phyloP scores from a whole-genome alignment of 2,113 vertebrate species.

The Brienomyrus brachyistius region DNA sequence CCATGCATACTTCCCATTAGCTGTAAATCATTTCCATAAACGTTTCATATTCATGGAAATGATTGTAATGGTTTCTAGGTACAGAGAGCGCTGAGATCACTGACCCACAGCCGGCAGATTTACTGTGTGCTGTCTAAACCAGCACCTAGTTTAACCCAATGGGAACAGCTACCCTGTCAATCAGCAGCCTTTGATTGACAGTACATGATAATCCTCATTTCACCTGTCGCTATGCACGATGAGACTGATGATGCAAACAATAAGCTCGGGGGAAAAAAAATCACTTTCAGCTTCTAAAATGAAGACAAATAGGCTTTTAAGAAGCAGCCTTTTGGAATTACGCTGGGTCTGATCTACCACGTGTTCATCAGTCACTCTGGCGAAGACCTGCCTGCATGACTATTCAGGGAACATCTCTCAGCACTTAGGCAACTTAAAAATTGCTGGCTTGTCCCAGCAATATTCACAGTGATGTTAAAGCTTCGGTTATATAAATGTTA shows the following conservation, averaged over 20 bases:
- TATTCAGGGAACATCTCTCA: neutral
- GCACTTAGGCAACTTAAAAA: neutral
- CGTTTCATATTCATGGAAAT: neutral
- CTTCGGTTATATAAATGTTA: neutral
- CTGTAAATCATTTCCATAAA: neutral
- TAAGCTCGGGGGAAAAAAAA: neutral
- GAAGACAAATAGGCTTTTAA: neutral
- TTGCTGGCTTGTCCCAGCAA: neutral
- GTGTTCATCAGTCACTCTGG: neutral
- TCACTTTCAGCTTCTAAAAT: neutral
- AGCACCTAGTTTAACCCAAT: neutral
- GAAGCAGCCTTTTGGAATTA: neutral
- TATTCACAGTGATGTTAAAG: neutral
- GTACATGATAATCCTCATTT: neutral
- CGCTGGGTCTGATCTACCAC: neutral
- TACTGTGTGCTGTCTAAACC: neutral
- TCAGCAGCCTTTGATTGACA: neutral
- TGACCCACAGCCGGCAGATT: neutral
- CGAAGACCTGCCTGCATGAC: neutral
- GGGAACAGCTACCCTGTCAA: neutral
- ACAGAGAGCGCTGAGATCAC: neutral
- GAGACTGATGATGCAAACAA: constrained; percentile 4
- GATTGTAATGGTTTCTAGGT: neutral
- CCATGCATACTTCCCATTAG: neutral
- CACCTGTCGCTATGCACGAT: neutral